Conservation (phyloP, 2,113 vertebrate species). For the Petrocephalus microphthalmus region DNA sequence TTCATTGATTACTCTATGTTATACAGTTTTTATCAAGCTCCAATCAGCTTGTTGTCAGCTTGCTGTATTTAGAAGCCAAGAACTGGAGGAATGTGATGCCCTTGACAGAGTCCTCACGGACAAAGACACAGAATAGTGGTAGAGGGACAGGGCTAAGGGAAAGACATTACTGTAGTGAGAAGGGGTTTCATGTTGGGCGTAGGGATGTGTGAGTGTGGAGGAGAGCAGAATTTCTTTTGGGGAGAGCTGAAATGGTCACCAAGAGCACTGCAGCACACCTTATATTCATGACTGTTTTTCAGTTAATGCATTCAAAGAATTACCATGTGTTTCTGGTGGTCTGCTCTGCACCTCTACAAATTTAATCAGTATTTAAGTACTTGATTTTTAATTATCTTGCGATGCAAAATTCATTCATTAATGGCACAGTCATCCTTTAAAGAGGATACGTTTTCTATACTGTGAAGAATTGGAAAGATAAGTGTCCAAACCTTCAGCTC, state of each 20-base stretch:
- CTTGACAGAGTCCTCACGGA: not conserved
- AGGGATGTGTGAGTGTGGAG: not conserved
- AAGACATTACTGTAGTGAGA: not conserved
- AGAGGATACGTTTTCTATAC: not conserved
- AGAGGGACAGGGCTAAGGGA: not conserved
- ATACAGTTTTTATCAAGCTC: not conserved
- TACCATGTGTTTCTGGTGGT: not conserved
- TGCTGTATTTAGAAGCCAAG: not conserved
- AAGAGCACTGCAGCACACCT: not conserved
- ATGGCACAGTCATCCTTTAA: not conserved
- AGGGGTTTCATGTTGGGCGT: not conserved
- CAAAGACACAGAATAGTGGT: not conserved
- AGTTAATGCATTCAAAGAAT: not conserved
- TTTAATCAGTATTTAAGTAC: not conserved
- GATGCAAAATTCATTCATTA: not conserved
- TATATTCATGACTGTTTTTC: not conserved
- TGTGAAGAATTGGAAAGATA: not conserved
- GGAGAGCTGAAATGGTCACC: not conserved
- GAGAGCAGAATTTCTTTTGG: not conserved
- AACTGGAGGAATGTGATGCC: not conserved
- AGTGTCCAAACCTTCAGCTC: not conserved
- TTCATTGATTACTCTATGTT: not conserved
- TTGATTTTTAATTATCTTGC: not conserved
- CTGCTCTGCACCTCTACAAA: not conserved
- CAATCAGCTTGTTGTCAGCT: not conserved